Conservation (phyloP, 2,113 vertebrate species). For the Copsychus sechellarum region DNA sequence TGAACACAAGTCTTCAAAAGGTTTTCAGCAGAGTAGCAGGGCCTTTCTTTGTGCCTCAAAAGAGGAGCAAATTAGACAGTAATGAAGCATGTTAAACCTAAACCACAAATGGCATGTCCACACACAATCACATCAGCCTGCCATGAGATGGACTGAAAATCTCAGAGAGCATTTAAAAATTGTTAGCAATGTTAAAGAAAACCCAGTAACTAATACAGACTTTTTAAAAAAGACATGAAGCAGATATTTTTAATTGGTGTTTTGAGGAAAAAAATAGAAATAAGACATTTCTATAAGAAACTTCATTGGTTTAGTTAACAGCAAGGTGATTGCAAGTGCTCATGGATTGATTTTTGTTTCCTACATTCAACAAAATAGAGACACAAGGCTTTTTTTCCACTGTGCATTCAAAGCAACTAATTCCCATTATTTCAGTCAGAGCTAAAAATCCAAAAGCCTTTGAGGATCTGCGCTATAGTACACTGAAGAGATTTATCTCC, state of each 20-base stretch:
- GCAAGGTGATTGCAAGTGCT: background rate
- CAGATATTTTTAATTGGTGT: background rate
- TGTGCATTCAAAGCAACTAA: background rate
- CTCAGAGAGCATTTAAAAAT: background rate
- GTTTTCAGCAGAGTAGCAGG: fast-evolving
- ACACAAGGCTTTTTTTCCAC: background rate
- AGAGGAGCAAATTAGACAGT: background rate
- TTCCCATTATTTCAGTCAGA: background rate
- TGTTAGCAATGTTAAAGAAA: background rate
- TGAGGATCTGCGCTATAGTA: background rate
- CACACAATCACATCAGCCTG: background rate
- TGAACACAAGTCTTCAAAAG: background rate
- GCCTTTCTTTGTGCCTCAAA: background rate
- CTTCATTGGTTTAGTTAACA: background rate
- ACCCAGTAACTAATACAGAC: background rate
- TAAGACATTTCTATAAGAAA: background rate
- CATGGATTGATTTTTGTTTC: background rate
- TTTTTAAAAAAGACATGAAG: background rate
- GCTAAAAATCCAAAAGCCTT: background rate
- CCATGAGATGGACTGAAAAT: background rate
- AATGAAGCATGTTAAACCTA: background rate
- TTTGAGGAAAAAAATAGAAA: background rate
- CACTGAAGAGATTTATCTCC: background rate
- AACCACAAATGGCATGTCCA: background rate
- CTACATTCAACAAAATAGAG: background rate